Percentiles rank a stretch among this genome's conserved stretches.
phyloP scores from a whole-genome alignment of 2,888 invertebrate genomes.

The Acronicta aceris region DNA sequence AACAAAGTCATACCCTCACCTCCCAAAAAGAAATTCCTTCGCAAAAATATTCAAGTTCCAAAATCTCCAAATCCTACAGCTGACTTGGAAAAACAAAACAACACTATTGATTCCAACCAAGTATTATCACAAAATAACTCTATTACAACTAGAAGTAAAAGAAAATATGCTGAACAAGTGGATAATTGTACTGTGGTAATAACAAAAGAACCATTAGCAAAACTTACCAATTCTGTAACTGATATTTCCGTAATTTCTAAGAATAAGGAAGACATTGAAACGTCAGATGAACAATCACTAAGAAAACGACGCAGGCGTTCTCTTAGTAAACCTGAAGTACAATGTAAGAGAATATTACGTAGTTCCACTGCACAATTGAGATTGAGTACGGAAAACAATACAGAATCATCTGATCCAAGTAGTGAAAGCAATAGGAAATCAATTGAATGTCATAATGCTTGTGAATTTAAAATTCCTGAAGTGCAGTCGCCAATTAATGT shows the following conservation, averaged over 20 bases:
- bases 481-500: background rate
- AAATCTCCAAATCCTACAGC: constrained; percentile 1
- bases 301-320: constrained; percentile 59
- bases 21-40: background rate
- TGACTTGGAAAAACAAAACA: constrained; percentile 3
- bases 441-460: background rate
- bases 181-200: constrained; percentile 8
- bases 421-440: constrained; percentile 8
- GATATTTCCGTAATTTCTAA: background rate
- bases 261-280: constrained; percentile 4
- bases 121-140: constrained; percentile 1
- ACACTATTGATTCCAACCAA: background rate
- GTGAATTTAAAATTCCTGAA: constrained; percentile 3
- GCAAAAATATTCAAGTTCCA: background rate
- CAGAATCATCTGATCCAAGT: constrained; percentile 6
- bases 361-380: constrained; percentile 54
- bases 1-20: constrained; percentile 12
- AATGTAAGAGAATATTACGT: constrained; percentile 64
- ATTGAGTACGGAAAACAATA: constrained; percentile 28
- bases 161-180: constrained; percentile 12
- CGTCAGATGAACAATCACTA: constrained; percentile 13
- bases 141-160: constrained; percentile 16
- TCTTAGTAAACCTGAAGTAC: constrained; percentile 46
- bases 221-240: constrained; percentile 1
- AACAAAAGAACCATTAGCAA: constrained; percentile 16